Percentiles rank a stretch among this genome's conserved stretches.
Evolutionary conservation across 2,797 vertebrate species (phyloP).

Genomic region (Megalops cyprinoides): DNA sequence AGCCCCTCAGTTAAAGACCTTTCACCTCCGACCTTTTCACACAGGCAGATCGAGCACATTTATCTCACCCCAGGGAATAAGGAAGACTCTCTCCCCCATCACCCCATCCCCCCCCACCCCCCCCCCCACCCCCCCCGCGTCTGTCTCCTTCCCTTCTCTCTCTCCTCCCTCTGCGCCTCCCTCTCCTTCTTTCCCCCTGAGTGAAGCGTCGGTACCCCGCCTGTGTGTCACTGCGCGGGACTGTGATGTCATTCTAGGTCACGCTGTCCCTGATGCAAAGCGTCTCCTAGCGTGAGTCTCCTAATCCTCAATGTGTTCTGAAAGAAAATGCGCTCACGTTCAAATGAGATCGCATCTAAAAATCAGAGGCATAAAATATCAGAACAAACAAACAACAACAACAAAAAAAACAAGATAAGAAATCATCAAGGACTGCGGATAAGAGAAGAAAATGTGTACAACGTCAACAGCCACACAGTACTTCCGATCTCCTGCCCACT

Average conservation of each 20-base stretch:
- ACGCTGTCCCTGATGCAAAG: slow-evolving; percentile 58
- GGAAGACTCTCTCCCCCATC: slow-evolving; percentile 6
- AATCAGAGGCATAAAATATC: neutral
- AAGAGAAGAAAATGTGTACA: neutral
- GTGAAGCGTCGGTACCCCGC: slow-evolving; percentile 42
- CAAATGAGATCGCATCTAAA: slow-evolving; percentile 38
- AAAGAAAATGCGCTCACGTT: slow-evolving; percentile 48
- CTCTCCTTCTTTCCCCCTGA: slow-evolving; percentile 38
- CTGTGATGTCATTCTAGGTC: slow-evolving; percentile 48
- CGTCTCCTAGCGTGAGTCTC: slow-evolving; percentile 38
- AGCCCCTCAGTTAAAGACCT: slow-evolving; percentile 16
- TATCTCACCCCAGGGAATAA: slow-evolving; percentile 45
- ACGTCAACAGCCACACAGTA: neutral
- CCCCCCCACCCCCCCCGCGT: too few species aligned
- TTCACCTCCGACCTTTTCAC: slow-evolving; percentile 54
- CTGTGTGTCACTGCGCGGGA: slow-evolving; percentile 15
- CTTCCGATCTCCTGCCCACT: neutral
- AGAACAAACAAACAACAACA: slow-evolving; percentile 12
- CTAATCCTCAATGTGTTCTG: slow-evolving; percentile 44
- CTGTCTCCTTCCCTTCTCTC: slow-evolving; percentile 21
- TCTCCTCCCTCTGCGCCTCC: slow-evolving; percentile 25
- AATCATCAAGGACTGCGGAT: neutral
- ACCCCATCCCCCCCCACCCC: too few species aligned
- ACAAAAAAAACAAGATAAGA: neutral
- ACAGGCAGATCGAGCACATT: slow-evolving; percentile 46